phyloP scores from a whole-genome alignment of 2,113 vertebrate species.

The Crocuta crocuta region DNA sequence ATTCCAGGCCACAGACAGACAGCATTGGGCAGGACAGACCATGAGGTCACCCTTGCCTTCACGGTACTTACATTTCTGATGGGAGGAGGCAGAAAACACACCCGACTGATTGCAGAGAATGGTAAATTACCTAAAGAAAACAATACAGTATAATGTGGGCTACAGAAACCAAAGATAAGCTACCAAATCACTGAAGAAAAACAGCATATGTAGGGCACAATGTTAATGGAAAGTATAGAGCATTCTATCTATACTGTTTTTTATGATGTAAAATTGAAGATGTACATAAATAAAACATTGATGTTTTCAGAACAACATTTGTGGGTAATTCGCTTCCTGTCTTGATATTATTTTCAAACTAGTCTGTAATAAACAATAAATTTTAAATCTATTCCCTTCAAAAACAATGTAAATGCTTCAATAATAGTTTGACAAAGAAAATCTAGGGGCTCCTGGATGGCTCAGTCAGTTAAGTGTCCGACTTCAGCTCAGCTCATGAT shows the following conservation, averaged over 20 bases:
- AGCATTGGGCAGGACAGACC: accelerated
- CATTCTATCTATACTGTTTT: background rate
- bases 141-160: background rate
- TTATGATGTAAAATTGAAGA: conserved; percentile 26
- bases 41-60: background rate
- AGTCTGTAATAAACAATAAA: background rate
- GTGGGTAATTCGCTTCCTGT: background rate
- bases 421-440: conserved; percentile 61
- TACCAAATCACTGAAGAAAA: background rate
- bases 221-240: too few species aligned
- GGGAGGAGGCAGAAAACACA: background rate
- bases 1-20: background rate
- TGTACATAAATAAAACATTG: conserved; percentile 50
- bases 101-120: background rate
- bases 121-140: too few species aligned
- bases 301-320: background rate
- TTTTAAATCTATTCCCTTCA: background rate
- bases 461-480: too few species aligned
- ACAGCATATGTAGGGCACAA: too few species aligned
- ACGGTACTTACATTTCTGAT: background rate
- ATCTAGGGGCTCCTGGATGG: background rate
- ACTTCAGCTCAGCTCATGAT: too few species aligned
- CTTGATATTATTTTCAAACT: conserved; percentile 38
- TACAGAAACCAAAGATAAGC: background rate
- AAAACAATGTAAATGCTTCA: conserved; percentile 47